Conservation (phyloP, 2,888 invertebrate species). For the Andrena chrysosceles region DNA sequence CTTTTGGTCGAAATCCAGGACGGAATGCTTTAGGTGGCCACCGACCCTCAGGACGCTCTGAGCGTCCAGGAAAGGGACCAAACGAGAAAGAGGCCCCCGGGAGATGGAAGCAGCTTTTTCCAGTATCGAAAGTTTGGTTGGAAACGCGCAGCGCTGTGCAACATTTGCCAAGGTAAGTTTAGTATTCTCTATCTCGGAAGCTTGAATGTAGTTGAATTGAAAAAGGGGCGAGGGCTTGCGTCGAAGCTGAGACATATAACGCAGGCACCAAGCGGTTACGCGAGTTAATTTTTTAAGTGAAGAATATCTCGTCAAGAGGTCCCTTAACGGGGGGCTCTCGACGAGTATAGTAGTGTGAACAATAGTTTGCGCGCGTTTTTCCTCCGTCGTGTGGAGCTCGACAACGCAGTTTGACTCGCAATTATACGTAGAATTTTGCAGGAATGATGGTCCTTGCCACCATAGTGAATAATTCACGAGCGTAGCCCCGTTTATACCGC, state of each 20-base stretch:
- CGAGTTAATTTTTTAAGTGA: background rate
- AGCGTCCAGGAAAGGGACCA: background rate
- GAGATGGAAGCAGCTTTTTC: background rate
- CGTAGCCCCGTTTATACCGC: background rate
- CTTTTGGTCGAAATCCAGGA: background rate
- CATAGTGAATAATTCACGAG: background rate
- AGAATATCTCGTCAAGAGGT: background rate
- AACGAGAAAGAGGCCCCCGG: background rate
- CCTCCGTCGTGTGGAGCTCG: background rate
- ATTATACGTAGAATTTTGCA: background rate
- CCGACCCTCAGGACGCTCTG: background rate
- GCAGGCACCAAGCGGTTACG: background rate
- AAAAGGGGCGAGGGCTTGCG: too few relatives aligned
- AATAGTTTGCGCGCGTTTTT: background rate
- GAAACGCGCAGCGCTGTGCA: background rate
- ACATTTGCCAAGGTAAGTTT: background rate
- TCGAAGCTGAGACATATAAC: background rate
- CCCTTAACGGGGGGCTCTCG: fast-evolving
- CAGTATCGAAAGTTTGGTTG: background rate
- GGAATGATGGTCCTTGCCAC: background rate
- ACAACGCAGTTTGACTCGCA: background rate
- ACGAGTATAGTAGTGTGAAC: background rate
- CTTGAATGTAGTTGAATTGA: background rate
- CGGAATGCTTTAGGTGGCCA: background rate
- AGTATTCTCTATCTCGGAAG: fast-evolving